phyloP scores from a whole-genome alignment of 2,113 vertebrate genomes.

The Heterocephalus glaber region DNA sequence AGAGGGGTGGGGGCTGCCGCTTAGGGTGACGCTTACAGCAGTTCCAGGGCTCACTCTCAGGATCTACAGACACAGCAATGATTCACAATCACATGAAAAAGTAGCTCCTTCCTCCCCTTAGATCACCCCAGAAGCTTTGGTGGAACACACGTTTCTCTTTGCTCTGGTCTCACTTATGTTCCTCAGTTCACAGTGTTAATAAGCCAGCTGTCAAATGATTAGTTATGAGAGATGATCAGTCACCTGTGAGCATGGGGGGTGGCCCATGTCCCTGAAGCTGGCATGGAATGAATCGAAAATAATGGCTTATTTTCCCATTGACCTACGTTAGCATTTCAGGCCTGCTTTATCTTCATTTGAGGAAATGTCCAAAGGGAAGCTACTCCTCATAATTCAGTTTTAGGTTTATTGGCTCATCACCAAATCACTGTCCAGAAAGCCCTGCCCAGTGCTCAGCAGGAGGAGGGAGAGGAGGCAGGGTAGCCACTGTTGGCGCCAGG shows the following conservation, averaged over 20 bases:
- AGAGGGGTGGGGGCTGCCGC: background rate
- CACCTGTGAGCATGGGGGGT: background rate
- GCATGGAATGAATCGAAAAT: background rate
- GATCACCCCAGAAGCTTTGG: background rate
- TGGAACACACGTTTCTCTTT: background rate
- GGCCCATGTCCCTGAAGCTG: background rate
- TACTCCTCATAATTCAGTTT: background rate
- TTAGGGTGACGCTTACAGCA: too few species aligned
- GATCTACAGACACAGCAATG: background rate
- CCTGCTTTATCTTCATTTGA: conserved; percentile 51
- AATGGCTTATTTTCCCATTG: conserved; percentile 42
- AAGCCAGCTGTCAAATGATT: background rate
- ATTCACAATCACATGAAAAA: background rate
- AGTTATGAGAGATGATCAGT: background rate
- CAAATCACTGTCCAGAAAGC: background rate
- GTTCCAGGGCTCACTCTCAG: background rate
- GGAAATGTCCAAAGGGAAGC: background rate
- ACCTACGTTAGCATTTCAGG: background rate
- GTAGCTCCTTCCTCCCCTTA: background rate
- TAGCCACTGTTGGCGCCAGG: background rate
- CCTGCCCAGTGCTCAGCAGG: background rate
- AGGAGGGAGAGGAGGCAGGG: background rate
- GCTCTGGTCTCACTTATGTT: background rate
- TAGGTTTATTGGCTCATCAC: conserved; percentile 9
- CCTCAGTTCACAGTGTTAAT: background rate